Conservation (phyloP, 64 coral and sea anemone species). For the Trachythela sp. region DNA sequence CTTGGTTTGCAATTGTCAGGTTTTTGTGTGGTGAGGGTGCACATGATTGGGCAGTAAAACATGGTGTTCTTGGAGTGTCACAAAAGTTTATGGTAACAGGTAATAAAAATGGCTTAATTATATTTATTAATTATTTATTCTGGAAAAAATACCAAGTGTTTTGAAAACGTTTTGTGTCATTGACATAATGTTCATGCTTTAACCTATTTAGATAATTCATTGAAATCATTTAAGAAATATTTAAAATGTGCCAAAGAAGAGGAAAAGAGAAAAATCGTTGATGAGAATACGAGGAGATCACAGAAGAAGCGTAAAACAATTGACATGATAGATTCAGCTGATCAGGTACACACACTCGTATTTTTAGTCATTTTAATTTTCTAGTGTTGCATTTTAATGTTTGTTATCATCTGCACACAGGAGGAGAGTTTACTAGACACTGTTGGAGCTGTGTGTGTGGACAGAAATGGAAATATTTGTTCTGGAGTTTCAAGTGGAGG, state of each 20-base stretch:
- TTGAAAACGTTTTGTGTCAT: background rate
- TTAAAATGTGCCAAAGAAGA: background rate
- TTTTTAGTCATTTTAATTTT: background rate
- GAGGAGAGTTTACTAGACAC: slow-evolving; percentile 51
- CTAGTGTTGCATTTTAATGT: background rate
- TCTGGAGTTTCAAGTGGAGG: slow-evolving; percentile 92
- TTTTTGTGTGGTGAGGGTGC: slow-evolving; percentile 89
- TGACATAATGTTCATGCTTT: background rate
- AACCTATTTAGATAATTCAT: slow-evolving; percentile 50
- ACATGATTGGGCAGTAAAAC: slow-evolving; percentile 65
- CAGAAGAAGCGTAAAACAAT: background rate
- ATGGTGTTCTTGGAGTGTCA: slow-evolving; percentile 45
- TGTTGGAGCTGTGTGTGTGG: slow-evolving; percentile 84
- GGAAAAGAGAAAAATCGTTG: background rate
- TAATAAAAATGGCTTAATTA: background rate
- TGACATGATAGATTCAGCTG: background rate
- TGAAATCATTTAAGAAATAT: slow-evolving; percentile 55
- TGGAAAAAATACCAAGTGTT: too few species aligned
- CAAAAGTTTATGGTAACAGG: slow-evolving; percentile 20
- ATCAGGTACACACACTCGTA: background rate
- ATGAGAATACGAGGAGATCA: background rate
- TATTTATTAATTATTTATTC: too few species aligned
- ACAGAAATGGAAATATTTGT: slow-evolving; percentile 49
- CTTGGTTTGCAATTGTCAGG: slow-evolving; percentile 19
- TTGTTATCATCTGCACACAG: background rate